Conservation (phyloP, 1,140 invertebrate species). For the Maconellicoccus hirsutus region DNA sequence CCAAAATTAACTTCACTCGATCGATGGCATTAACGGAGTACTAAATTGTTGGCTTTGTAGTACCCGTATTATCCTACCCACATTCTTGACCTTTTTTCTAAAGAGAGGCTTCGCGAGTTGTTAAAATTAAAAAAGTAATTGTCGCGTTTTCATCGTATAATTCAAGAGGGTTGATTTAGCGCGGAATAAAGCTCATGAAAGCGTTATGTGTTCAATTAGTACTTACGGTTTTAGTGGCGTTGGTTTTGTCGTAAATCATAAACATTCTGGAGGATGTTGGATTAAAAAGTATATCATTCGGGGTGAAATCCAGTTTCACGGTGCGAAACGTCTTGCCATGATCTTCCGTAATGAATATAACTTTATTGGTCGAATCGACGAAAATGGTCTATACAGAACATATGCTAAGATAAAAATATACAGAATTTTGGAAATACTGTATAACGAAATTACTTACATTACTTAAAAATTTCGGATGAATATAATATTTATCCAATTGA, state of each 20-base stretch:
- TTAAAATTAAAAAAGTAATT: no score
- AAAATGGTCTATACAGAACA: constrained; percentile 68
- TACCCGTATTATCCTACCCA: no score
- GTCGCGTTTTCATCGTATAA: no score
- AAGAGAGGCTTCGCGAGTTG: no score
- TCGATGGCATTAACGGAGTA: no score
- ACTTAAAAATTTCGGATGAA: constrained; percentile 61
- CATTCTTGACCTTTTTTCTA: no score
- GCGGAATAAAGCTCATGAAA: no score
- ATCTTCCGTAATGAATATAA: constrained; percentile 62
- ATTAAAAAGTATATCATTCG: constrained; percentile 61
- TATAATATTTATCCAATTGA: constrained; percentile 68
- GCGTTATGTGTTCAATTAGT: no score
- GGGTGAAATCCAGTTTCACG: constrained; percentile 53
- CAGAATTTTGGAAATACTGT: background rate
- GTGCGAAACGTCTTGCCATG: constrained; percentile 52
- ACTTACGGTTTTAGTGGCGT: constrained; percentile 50
- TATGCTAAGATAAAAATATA: background rate
- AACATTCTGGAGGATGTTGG: constrained; percentile 48
- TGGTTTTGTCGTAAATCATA: constrained; percentile 59
- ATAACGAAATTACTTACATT: constrained; percentile 46
- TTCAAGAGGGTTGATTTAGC: no score
- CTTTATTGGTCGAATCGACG: constrained; percentile 61
- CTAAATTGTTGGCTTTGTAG: no score
- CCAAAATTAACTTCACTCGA: no score